Percentiles rank a stretch among this genome's conserved stretches.
Conservation (phyloP, 2,797 vertebrate genomes). For the Manis crassicaudata region DNA sequence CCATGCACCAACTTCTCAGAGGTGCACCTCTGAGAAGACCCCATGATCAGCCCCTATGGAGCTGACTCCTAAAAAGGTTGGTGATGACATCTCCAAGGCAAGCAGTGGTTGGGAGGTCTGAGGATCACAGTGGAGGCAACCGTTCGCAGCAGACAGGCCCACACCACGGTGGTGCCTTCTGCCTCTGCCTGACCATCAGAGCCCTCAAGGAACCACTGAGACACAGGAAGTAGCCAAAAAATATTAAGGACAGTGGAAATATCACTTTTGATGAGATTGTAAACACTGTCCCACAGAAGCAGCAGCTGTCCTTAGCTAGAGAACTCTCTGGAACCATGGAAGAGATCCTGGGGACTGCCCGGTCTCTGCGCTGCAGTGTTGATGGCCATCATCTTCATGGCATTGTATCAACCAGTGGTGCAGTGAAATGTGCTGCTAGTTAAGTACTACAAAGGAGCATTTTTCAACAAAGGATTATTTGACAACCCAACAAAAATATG, state of each 20-base stretch:
- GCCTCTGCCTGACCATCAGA: slow-evolving; percentile 98
- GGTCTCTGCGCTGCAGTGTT: no score
- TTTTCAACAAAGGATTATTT: no score
- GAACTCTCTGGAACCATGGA: slow-evolving; percentile 90
- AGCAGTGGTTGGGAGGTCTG: slow-evolving; percentile 98
- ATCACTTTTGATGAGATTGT: slow-evolving; percentile 94
- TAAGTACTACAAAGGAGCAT: no score
- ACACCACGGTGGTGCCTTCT: slow-evolving; percentile 95
- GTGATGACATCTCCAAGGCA: slow-evolving; percentile 98
- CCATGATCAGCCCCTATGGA: slow-evolving; percentile 96
- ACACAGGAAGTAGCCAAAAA: slow-evolving; percentile 99
- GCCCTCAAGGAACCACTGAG: slow-evolving; percentile 98
- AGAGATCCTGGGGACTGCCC: no score
- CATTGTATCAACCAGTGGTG: no score
- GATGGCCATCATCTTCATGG: no score
- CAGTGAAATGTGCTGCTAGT: no score
- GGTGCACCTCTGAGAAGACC: slow-evolving; percentile 97
- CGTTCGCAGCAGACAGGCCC: slow-evolving; percentile 98
- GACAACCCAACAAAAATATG: no score
- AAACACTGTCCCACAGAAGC: slow-evolving; percentile 92
- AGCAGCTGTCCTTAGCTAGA: slow-evolving; percentile 93
- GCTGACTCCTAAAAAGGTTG: slow-evolving; percentile 98
- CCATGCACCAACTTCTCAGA: slow-evolving; percentile 67
- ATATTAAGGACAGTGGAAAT: slow-evolving; percentile 97
- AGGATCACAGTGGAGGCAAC: slow-evolving; percentile 97